Base-by-base conservation (phyloP, 2,888 invertebrate species). In the Orthonychiurus folsomi region DNA sequence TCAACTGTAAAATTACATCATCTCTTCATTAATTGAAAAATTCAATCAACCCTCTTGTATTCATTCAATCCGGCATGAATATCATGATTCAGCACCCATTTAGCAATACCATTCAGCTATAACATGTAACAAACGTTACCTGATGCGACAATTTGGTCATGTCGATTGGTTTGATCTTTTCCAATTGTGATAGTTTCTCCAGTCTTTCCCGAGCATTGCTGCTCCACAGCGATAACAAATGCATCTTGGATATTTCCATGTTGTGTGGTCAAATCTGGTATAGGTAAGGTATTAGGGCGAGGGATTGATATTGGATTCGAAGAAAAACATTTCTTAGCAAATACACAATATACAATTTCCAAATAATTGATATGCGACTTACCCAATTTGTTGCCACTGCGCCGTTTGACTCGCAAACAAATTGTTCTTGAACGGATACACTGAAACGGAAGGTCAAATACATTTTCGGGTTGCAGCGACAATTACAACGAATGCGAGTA, bases 141-240 rank as follows among this genome's bases (percentile, higher is more conserved):
- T 89, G 88, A 78, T 88, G 85, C 74, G 89, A 89, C 72, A 92
- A 83, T 80, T 89, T 88, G 77, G 89, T 88, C 86, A 93, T 92
- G 81, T 93, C 92, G 78, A 92, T 87, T 65, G 94, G 93, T 74
- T 89, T 90, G 81, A 94, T 89, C 75, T 89, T 86, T 80, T 91
- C 90, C 81, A 93, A 87, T 73, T 91, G 90, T 68, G 93, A 89
- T 76, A 94, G 84, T 76, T 89, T 85, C 82, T 94, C 92, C 78
- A 95, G 83, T 76, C 93, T 86, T 81, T 93, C 91, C 75, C 89
- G 83, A 50, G 80, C 91, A 82, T n/a, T 90, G 92, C 81, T 94
- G 92, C 82, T 95, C 94, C 78, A 95, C 93, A 73, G 94, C 94
- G 80, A 95, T 94, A 82, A 95, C 93, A 83, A 94, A 95, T 72